Evolutionary conservation across 2,888 invertebrate species (phyloP).

Genomic region (Tachina grossa): DNA sequence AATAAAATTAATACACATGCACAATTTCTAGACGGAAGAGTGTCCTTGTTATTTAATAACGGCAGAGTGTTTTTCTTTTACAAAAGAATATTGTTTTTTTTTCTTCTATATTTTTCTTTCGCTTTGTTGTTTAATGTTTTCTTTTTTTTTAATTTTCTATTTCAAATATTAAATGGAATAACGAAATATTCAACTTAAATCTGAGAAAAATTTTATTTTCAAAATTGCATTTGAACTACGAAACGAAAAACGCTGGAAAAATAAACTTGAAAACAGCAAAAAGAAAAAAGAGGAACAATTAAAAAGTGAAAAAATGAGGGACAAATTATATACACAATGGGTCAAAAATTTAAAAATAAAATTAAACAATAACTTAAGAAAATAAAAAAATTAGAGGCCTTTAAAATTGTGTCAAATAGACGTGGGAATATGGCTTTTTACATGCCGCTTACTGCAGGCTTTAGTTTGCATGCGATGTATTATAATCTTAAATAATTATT

Average conservation of each 20-base stretch:
- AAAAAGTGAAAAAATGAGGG: conserved; percentile 1
- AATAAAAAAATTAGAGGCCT: too few species aligned
- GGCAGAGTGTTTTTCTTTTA: conserved; percentile 1
- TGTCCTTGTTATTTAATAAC: conserved; percentile 32
- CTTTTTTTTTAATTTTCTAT: conserved; percentile 5
- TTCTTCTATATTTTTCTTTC: background rate
- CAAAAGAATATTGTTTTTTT: conserved; percentile 28
- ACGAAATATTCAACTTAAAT: conserved; percentile 47
- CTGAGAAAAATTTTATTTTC: conserved; percentile 67
- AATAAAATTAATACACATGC: conserved; percentile 9
- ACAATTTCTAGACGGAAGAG: conserved; percentile 25
- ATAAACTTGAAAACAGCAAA: conserved; percentile 27
- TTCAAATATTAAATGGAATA: conserved; percentile 14
- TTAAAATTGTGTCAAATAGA: too few species aligned
- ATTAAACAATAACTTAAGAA: too few species aligned
- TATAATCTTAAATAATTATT: too few species aligned
- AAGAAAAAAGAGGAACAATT: conserved; percentile 20
- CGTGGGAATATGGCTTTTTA: too few species aligned
- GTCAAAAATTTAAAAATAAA: too few species aligned
- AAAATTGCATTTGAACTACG: conserved; percentile 71
- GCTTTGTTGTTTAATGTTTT: conserved; percentile 16
- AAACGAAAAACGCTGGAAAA: conserved; percentile 27
- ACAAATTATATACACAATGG: background rate
- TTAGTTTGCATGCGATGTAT: too few species aligned
- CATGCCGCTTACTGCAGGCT: too few species aligned